Evolutionary conservation across 2,797 vertebrate species (phyloP), one percentile per base, ranked within the genome.

Genomic region (Sebastes steindachneri): DNA sequence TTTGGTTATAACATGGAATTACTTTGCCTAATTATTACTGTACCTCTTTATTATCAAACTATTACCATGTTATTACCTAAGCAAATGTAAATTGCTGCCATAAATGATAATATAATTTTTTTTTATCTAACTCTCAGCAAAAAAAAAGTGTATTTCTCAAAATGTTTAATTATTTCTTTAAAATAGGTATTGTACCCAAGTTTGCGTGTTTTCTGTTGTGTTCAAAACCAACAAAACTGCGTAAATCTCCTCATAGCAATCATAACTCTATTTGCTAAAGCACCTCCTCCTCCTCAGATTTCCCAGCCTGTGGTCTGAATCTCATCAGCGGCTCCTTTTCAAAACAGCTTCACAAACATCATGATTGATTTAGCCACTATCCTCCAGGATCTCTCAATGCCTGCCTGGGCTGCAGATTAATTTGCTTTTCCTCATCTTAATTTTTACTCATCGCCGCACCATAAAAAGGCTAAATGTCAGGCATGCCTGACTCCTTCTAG

Each of bases 381-480:
- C 97, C 96, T 95, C 94, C 96, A 96, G 96, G 95, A 96, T 96
- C 96, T 97, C 96, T 95, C 95, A 95, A 94, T 93, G 96, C 95
- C 96, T 97, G 96, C 97, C 96, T 95, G 95, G 96, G 95, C 95
- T 83, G 95, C 82, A 97, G 97, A 97, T 98, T 98, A 97, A 99
- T 99, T 98, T 98, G 96, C 95, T 96, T 96, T 89, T 96, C 97
- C 97, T 97, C 97, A 96, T 97, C 97, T 98, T 97, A 96, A 97
- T 98, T 98, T 97, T 97, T 97, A 96, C 97, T 96, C 97, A 97
- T 98, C 96, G 96, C 97, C 97, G 97, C 97, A 92, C 96, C 97
- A 96, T 97, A 97, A 97, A 98, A 96, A 99, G 97, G 97, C 96
- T 98, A 97, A 98, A 98, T 99, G 98, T 99, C 97, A 99, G 97